A percentile compares a stretch with the other conserved stretches of the same genome.
Conservation (phyloP, 2,113 vertebrate genomes). For the Mobula hypostoma region DNA sequence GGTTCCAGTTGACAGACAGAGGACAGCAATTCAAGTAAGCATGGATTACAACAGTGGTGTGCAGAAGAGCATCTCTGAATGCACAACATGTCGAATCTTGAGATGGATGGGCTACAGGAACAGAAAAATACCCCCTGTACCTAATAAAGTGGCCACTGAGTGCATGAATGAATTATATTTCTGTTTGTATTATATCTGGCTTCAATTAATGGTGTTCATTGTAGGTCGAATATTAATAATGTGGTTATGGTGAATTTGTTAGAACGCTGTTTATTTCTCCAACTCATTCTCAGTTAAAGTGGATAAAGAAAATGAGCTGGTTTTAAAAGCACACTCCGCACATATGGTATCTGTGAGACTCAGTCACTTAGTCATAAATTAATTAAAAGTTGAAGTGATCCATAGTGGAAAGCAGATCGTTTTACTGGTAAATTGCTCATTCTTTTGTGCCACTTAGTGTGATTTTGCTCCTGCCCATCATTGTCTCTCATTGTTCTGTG, state of each 20-base stretch:
- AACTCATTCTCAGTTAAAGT: background rate
- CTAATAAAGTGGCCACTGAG: too few species aligned
- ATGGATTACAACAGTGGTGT: too few species aligned
- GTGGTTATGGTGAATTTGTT: background rate
- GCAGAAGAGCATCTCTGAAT: too few species aligned
- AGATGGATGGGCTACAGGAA: too few species aligned
- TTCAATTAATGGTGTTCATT: background rate
- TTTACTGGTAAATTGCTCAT: conserved; percentile 67
- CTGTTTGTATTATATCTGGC: background rate
- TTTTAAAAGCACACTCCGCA: background rate
- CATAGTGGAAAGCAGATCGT: conserved; percentile 48
- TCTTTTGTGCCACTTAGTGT: conserved; percentile 68
- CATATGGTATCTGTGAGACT: conserved; percentile 47
- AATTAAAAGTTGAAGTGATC: conserved; percentile 71
- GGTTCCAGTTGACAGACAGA: too few species aligned
- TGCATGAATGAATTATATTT: background rate
- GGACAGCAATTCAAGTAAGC: too few species aligned
- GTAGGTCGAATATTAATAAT: background rate
- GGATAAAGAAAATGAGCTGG: background rate
- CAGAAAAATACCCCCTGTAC: too few species aligned
- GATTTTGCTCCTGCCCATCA: conserved; percentile 70
- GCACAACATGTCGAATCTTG: too few species aligned
- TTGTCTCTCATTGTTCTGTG: conserved; percentile 75
- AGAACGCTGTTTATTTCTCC: background rate
- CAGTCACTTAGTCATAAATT: conserved; percentile 63